These are phyloP conservation scores for Gadopsis marmoratus DNA, from an alignment of 2,797 vertebrate species.

Conservation along the genomic window DNA sequence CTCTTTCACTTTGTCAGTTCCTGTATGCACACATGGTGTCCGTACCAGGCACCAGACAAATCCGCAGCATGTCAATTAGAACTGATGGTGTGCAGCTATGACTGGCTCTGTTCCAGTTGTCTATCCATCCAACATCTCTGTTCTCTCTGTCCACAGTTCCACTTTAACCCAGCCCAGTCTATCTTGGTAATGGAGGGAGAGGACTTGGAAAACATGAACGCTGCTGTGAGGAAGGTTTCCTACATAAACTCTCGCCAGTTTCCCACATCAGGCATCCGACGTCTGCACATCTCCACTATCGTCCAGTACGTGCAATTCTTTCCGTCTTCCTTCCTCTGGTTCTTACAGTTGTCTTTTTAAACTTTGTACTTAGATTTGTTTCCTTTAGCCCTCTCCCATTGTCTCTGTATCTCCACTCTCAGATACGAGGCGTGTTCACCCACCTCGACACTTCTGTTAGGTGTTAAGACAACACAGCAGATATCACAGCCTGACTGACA, in stretches of 20 bases:
- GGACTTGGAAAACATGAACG: slow-evolving; percentile 93
- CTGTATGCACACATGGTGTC: not conserved
- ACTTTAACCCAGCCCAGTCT: slow-evolving; percentile 98
- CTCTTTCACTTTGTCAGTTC: not conserved
- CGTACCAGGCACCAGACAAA: not conserved
- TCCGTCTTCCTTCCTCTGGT: not conserved
- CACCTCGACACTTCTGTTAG: slow-evolving; percentile 46
- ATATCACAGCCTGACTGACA: slow-evolving; percentile 54
- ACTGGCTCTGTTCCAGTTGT: not conserved
- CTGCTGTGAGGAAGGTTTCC: slow-evolving; percentile 92
- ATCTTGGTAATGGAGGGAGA: slow-evolving; percentile 96
- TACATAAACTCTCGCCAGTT: slow-evolving; percentile 98
- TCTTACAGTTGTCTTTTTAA: not conserved
- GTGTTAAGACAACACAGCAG: slow-evolving; percentile 50
- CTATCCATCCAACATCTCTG: slow-evolving; percentile 14
- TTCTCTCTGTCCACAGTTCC: slow-evolving; percentile 86
- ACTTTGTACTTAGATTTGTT: not conserved
- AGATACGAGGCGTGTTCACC: slow-evolving; percentile 26
- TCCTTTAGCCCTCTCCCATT: not conserved
- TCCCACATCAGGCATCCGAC: slow-evolving; percentile 90
- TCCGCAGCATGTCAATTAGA: slow-evolving; percentile 6
- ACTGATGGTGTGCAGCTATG: slow-evolving; percentile 6
- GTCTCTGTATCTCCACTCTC: not conserved
- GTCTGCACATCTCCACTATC: slow-evolving; percentile 91
- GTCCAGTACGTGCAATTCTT: slow-evolving; percentile 90